Percentiles rank a stretch among this genome's conserved stretches.
These are phyloP conservation scores for Penaeus chinensis DNA, from an alignment of 1,140 invertebrate species.

Conservation along the genomic window DNA sequence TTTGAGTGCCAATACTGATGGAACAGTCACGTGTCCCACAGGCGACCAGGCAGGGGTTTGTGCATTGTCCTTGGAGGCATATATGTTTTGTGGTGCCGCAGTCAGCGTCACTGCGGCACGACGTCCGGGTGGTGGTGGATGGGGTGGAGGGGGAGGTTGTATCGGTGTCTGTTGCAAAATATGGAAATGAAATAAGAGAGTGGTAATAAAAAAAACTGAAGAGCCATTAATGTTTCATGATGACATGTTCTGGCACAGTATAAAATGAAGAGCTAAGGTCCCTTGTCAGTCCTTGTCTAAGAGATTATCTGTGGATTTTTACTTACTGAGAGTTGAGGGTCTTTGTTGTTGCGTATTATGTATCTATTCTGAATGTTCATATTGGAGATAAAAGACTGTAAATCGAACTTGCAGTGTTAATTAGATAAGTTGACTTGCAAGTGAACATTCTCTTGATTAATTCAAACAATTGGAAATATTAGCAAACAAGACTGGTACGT, in stretches of 20 bases:
- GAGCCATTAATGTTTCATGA: conserved; percentile 29
- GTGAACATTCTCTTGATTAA: conserved; percentile 44
- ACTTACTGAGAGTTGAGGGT: conserved; percentile 10
- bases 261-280: conserved; percentile 53
- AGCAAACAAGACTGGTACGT: conserved; percentile 48
- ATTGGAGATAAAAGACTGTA: conserved; percentile 4
- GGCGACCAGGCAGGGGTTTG: conserved; percentile 65
- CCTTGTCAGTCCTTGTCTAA: conserved; percentile 37
- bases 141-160: conserved; percentile 45
- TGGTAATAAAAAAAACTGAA: conserved; percentile 30
- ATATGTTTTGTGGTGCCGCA: conserved; percentile 65
- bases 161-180: conserved; percentile 60
- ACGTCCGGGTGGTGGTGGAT: conserved; percentile 40
- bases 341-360: conserved; percentile 49
- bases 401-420: conserved; percentile 39
- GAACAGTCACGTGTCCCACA: conserved; percentile 62
- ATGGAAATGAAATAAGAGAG: conserved; percentile 37
- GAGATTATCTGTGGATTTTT: no score
- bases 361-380: conserved; percentile 31
- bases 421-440: conserved; percentile 40
- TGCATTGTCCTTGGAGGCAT: conserved; percentile 66
- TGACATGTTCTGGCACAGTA: conserved; percentile 40
- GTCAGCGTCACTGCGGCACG: conserved; percentile 64
- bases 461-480: conserved; percentile 37
- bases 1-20: conserved; percentile 26